These are phyloP conservation scores for Autographa pulchrina DNA, from an alignment of 2,888 invertebrate genomes.

Conservation along the genomic window DNA sequence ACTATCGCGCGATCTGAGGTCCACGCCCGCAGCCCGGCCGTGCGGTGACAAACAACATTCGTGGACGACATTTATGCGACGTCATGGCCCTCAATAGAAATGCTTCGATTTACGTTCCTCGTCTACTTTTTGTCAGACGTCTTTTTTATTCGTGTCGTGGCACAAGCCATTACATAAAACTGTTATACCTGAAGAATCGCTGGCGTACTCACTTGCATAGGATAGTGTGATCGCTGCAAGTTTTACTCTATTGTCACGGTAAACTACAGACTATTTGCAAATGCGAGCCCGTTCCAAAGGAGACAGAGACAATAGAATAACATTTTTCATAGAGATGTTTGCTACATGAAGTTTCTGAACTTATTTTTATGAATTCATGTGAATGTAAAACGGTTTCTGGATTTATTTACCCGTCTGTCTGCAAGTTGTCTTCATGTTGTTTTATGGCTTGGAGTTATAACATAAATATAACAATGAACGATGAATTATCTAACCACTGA, in stretches of 20 bases:
- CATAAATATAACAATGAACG: conserved; percentile 6
- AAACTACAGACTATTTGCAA: conserved; percentile 37
- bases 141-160: conserved; percentile 74
- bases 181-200: conserved; percentile 56
- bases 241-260: conserved; percentile 29
- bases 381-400: conserved; percentile 28
- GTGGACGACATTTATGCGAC: conserved; percentile 83
- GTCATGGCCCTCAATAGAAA: conserved; percentile 87
- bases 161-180: conserved; percentile 70
- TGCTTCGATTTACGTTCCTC: conserved; percentile 83
- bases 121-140: conserved; percentile 77
- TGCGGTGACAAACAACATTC: conserved; percentile 88
- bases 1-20: conserved; percentile 77
- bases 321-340: conserved; percentile 42
- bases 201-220: conserved; percentile 32
- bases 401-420: conserved; percentile 33
- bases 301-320: conserved; percentile 43
- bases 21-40: conserved; percentile 58
- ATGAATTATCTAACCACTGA: conserved; percentile 2
- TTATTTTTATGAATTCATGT: conserved; percentile 41
- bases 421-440: not conserved
- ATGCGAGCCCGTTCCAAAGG: conserved; percentile 20
- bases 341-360: conserved; percentile 36
- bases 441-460: not conserved
- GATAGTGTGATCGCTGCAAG: conserved; percentile 25